These are phyloP conservation scores for Bombus picipes DNA, from an alignment of 1,140 invertebrate genomes.

Conservation along the genomic window DNA sequence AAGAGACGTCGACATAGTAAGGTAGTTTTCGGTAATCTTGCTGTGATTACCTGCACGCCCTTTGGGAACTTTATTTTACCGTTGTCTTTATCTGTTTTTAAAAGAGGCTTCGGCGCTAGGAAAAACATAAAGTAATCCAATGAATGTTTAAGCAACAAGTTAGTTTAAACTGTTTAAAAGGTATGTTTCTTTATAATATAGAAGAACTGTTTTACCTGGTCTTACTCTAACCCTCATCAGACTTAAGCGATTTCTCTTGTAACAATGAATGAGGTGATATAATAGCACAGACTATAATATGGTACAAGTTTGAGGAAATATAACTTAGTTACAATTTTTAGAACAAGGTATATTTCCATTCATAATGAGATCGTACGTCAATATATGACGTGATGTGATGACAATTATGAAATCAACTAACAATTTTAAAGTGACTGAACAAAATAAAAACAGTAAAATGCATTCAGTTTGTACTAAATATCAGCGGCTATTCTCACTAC, in stretches of 20 bases:
- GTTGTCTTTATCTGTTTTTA: not conserved
- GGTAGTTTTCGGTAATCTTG: conserved; percentile 5
- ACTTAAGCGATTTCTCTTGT: not conserved
- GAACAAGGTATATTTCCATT: not conserved
- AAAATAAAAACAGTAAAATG: too few species aligned
- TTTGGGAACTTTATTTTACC: not conserved
- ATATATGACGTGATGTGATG: too few species aligned
- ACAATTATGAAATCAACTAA: too few species aligned
- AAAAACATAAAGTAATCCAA: not conserved
- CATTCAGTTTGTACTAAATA: too few species aligned
- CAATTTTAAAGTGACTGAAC: too few species aligned
- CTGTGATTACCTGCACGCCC: conserved; percentile 7
- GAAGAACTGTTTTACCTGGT: not conserved
- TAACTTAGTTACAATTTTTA: not conserved
- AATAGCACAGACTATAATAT: not conserved
- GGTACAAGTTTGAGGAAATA: not conserved
- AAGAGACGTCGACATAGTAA: not conserved
- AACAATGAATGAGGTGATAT: not conserved
- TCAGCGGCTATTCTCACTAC: too few species aligned
- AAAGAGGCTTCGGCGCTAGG: not conserved
- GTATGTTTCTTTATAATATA: not conserved
- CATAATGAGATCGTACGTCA: too few species aligned
- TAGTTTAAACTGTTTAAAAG: not conserved
- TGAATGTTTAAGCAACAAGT: not conserved
- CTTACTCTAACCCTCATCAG: not conserved